Percentiles rank a stretch among this genome's conserved stretches.
These are phyloP conservation scores for Artemia sinica DNA, from an alignment of 2,888 invertebrate genomes.

Conservation along the genomic window DNA sequence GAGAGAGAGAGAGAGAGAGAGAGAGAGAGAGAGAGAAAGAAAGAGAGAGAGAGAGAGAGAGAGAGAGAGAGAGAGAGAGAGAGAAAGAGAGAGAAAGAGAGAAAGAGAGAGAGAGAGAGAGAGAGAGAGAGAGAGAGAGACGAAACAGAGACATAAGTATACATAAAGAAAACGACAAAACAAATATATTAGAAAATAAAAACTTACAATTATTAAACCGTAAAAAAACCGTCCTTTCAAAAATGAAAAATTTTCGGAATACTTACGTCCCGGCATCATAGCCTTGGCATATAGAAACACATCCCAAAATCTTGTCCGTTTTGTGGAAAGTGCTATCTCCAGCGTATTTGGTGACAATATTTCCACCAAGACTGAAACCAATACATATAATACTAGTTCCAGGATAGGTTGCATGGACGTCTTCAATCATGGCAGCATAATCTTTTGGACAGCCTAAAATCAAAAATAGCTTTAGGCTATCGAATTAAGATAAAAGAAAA, in stretches of 20 bases:
- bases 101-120: too few species aligned
- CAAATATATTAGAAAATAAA: too few species aligned
- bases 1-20: too few species aligned
- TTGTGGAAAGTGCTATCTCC: slow-evolving; percentile 51
- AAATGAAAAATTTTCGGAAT: neutral
- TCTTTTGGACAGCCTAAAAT: slow-evolving; percentile 69
- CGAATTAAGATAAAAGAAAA: neutral
- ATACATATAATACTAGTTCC: slow-evolving; percentile 60
- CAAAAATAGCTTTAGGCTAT: slow-evolving; percentile 7
- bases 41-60: too few species aligned
- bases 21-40: too few species aligned
- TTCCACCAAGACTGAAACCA: slow-evolving; percentile 86
- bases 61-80: too few species aligned
- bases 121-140: too few species aligned
- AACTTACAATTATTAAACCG: too few species aligned
- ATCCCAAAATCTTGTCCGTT: slow-evolving; percentile 58
- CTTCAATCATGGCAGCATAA: slow-evolving; percentile 61
- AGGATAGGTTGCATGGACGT: slow-evolving; percentile 52
- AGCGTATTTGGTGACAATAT: slow-evolving; percentile 77
- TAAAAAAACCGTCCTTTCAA: too few species aligned
- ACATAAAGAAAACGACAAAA: too few species aligned
- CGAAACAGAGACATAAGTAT: too few species aligned
- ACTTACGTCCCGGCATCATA: slow-evolving; percentile 78
- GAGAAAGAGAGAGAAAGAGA: too few species aligned
- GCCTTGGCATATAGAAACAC: slow-evolving; percentile 82